Conservation (phyloP, 2,113 vertebrate species). For the Dasyornis broadbenti region DNA sequence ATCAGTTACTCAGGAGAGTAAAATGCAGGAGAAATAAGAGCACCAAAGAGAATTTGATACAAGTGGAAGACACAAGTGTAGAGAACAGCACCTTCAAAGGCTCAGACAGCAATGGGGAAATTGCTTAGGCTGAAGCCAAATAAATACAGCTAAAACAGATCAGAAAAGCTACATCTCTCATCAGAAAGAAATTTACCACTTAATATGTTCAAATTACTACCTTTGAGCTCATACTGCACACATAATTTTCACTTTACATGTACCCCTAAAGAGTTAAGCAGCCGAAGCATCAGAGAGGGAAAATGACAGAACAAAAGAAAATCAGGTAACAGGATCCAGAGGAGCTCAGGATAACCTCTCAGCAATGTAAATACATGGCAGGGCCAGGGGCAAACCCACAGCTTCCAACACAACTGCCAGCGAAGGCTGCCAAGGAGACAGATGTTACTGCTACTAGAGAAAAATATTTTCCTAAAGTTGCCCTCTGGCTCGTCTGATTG, state of each 20-base stretch:
- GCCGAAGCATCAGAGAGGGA: neutral
- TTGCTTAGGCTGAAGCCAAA: neutral
- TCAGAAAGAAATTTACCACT: neutral
- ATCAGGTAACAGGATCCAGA: conserved; percentile 27
- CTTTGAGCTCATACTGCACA: neutral
- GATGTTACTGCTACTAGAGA: conserved; percentile 47
- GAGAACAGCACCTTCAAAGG: neutral
- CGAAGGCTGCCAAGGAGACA: conserved; percentile 53
- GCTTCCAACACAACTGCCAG: conserved; percentile 41
- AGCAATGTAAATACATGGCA: conserved; percentile 26
- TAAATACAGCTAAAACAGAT: neutral
- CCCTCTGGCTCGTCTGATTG: conserved; percentile 20
- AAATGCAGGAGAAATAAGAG: neutral
- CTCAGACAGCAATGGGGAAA: neutral
- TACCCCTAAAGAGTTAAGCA: neutral
- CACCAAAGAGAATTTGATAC: neutral
- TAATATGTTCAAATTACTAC: neutral
- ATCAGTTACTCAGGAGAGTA: neutral
- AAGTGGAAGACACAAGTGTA: neutral
- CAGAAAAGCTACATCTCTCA: neutral
- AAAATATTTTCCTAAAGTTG: conserved; percentile 41
- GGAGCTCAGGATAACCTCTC: conserved; percentile 40
- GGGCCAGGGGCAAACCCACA: conserved; percentile 31
- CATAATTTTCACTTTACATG: neutral
- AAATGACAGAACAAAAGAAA: conserved; percentile 31